Percentiles rank a stretch among this genome's conserved stretches.
phyloP scores from a whole-genome alignment of 2,797 vertebrate species.

The Rhyacichthys aspro region DNA sequence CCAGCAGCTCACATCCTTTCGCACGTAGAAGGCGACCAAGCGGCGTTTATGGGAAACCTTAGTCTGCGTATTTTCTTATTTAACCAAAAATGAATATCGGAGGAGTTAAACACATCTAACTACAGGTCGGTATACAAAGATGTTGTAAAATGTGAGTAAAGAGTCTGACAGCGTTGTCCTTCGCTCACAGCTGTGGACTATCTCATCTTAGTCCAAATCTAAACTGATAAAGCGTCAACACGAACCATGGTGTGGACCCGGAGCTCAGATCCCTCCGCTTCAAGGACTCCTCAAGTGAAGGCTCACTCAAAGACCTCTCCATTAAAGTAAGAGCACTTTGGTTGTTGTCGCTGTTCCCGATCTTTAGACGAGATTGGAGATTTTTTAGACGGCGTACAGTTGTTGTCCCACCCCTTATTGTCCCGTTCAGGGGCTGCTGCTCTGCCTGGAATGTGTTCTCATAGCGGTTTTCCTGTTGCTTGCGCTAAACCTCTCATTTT shows the following conservation, averaged over 20 bases:
- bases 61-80: constrained; percentile 8
- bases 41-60: constrained; percentile 2
- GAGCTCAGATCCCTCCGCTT: constrained; percentile 55
- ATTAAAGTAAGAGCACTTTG: constrained; percentile 36
- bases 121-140: no score
- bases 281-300: constrained; percentile 28
- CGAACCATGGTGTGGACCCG: constrained; percentile 31
- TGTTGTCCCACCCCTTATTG: constrained; percentile 83
- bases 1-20: constrained; percentile 63
- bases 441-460: constrained; percentile 80
- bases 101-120: neutral
- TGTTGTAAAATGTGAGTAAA: neutral
- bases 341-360: constrained; percentile 56
- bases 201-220: constrained; percentile 76
- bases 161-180: neutral
- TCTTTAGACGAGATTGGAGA: constrained; percentile 72
- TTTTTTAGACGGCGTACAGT: constrained; percentile 68
- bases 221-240: constrained; percentile 68
- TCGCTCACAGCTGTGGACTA: constrained; percentile 16
- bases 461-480: constrained; percentile 84
- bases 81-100: neutral
- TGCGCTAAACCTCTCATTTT: constrained; percentile 76
- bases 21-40: constrained; percentile 23
- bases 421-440: constrained; percentile 67
- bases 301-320: constrained; percentile 20